phyloP scores from a whole-genome alignment of 2,113 vertebrate species.

The Eleginops maclovinus region DNA sequence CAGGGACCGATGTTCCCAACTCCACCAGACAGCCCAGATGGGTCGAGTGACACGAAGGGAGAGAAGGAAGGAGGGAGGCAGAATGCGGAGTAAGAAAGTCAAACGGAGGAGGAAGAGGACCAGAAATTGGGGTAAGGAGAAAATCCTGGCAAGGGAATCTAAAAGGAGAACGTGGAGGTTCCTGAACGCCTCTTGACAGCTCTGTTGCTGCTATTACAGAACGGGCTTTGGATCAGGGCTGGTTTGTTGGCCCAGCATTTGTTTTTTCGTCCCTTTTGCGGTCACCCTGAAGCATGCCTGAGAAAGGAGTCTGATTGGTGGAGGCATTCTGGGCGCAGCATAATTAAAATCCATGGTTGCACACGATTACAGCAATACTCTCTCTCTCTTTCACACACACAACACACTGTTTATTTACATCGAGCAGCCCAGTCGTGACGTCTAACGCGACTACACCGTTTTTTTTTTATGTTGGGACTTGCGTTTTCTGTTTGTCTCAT shows the following conservation, averaged over 20 bases:
- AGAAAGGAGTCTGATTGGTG: constrained; percentile 69
- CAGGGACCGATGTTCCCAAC: constrained; percentile 78
- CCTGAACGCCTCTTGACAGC: constrained; percentile 45
- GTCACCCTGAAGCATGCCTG: constrained; percentile 72
- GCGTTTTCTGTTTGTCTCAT: constrained; percentile 52
- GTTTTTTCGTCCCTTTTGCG: constrained; percentile 57
- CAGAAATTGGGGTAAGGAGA: constrained; percentile 15
- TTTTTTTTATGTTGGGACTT: constrained; percentile 41
- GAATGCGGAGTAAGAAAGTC: constrained; percentile 25
- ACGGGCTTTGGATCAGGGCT: constrained; percentile 35
- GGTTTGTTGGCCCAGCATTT: constrained; percentile 62
- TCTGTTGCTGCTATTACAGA: constrained; percentile 43
- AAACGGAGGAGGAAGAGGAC: constrained; percentile 10
- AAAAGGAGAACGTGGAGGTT: neutral
- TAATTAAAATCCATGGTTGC: constrained; percentile 37
- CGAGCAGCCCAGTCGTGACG: constrained; percentile 40
- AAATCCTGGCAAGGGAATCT: constrained; percentile 6
- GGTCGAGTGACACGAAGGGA: constrained; percentile 71
- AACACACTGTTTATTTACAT: constrained; percentile 53
- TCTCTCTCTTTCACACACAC: constrained; percentile 7
- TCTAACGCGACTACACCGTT: constrained; percentile 36
- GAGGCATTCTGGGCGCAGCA: constrained; percentile 40
- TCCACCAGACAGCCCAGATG: constrained; percentile 85
- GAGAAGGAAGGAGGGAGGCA: constrained; percentile 40
- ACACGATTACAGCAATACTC: constrained; percentile 28